phyloP scores from a whole-genome alignment of 2,888 invertebrate species.

The Epinotia brunnichana region DNA sequence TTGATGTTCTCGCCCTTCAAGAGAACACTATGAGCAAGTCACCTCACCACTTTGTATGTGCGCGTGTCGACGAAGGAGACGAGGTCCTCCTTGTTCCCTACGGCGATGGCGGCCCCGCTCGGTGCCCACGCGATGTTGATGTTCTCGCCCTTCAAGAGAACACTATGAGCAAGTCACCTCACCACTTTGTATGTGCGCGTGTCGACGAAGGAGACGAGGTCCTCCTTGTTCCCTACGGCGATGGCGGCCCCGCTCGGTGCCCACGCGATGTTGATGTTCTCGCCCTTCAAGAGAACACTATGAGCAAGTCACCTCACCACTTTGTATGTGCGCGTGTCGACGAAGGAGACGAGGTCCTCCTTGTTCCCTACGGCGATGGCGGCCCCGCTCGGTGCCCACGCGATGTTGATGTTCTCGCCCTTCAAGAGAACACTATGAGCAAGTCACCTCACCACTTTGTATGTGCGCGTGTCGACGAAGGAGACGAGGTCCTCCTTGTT shows the following conservation, averaged over 20 bases:
- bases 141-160: no score
- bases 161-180: no score
- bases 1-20: constrained; percentile 99
- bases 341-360: constrained; percentile 98
- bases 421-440: no score
- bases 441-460: constrained; percentile 86
- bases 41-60: constrained; percentile 88
- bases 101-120: constrained; percentile 97
- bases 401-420: constrained; percentile 99
- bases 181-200: constrained; percentile 92
- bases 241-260: constrained; percentile 98
- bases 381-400: constrained; percentile 99
- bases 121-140: constrained; percentile 99
- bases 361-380: constrained; percentile 99
- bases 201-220: constrained; percentile 98
- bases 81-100: constrained; percentile 98
- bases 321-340: constrained; percentile 94
- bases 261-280: constrained; percentile 99
- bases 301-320: constrained; percentile 84
- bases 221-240: constrained; percentile 99
- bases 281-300: no score
- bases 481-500: constrained; percentile 99
- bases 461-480: constrained; percentile 95
- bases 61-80: constrained; percentile 98
- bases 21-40: no score